A percentile compares a stretch with the other conserved stretches of the same genome.
Evolutionary conservation across 2,888 invertebrate genomes (phyloP).

Genomic region (Metacarcinus magister): DNA sequence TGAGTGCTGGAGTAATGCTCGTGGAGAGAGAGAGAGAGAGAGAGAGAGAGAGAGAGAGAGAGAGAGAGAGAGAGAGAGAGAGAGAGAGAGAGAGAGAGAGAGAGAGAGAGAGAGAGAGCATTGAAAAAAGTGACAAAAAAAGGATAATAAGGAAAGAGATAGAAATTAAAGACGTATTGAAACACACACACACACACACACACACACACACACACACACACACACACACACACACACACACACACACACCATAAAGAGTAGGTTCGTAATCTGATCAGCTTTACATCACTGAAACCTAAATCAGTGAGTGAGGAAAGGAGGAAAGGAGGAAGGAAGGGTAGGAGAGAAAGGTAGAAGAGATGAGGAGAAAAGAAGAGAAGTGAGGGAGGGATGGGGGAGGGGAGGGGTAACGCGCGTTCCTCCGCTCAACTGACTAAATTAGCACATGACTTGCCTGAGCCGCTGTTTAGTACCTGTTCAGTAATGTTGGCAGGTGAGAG

Average conservation of each 20-base stretch:
- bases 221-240: background rate
- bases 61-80: background rate
- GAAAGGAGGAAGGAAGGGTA: background rate
- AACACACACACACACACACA: background rate
- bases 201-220: background rate
- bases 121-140: background rate
- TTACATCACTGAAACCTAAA: background rate
- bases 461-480: background rate
- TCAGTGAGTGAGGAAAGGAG: background rate
- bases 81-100: background rate
- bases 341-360: background rate
- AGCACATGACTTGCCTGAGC: background rate
- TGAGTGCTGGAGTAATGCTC: background rate
- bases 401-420: background rate
- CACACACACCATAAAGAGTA: background rate
- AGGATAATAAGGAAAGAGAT: background rate
- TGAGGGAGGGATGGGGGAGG: background rate
- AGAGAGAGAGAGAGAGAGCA: background rate
- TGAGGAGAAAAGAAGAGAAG: background rate
- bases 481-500: background rate
- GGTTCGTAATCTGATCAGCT: background rate
- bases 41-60: background rate
- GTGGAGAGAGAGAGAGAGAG: too few relatives aligned
- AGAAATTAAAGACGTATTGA: background rate
- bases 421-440: background rate